Conservation (phyloP, 1,140 invertebrate genomes). For the Pygmarrhopalites habei region DNA sequence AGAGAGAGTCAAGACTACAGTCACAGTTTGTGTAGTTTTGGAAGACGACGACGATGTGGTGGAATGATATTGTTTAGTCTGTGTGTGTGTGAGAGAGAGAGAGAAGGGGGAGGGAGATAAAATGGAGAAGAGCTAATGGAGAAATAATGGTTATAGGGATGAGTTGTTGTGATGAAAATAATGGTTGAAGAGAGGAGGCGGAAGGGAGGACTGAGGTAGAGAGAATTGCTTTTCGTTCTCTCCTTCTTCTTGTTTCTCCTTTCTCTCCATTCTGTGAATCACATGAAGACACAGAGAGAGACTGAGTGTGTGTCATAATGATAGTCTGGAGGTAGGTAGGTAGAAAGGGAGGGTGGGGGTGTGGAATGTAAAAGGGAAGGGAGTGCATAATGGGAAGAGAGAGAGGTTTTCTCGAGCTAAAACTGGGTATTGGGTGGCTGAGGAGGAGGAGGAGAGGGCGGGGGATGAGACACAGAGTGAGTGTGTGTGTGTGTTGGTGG, state of each 20-base stretch:
- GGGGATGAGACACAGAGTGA: neutral
- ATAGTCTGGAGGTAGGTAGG: constrained; percentile 20
- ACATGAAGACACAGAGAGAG: neutral
- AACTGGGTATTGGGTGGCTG: constrained; percentile 14
- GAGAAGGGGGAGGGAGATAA: neutral
- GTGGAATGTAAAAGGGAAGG: too few species aligned
- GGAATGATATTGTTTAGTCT: too few species aligned
- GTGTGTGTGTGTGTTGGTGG: neutral
- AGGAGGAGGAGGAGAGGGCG: constrained; percentile 47
- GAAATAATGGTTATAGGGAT: constrained; percentile 22
- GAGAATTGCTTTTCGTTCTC: too few species aligned
- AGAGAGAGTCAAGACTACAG: too few species aligned
- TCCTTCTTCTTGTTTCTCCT: too few species aligned
- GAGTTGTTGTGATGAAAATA: neutral
- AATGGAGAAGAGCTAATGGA: constrained; percentile 25
- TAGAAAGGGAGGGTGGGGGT: constrained; percentile 45
- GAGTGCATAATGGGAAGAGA: constrained; percentile 47
- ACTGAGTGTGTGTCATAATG: constrained; percentile 9
- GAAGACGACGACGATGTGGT: too few species aligned
- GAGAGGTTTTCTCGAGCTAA: neutral
- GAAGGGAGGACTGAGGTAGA: too few species aligned
- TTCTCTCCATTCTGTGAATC: neutral
- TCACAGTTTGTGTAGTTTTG: too few species aligned
- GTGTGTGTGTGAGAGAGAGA: too few species aligned
- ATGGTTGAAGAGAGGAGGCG: too few species aligned